These are phyloP conservation scores for Maconellicoccus hirsutus DNA, from an alignment of 1,140 invertebrate species.

Conservation along the genomic window DNA sequence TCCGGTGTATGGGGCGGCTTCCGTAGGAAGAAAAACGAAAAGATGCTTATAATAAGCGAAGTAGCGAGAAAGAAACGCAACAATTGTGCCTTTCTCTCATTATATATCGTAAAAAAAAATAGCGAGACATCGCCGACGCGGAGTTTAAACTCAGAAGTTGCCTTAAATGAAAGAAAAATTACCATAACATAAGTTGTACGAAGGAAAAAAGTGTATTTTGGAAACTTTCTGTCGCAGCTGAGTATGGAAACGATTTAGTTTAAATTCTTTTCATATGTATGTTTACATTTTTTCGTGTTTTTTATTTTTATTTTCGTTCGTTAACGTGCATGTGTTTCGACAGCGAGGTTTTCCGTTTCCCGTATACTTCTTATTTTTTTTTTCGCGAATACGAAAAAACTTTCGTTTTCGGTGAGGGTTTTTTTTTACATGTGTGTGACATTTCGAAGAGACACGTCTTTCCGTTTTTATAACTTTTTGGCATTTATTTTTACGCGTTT, in stretches of 20 bases:
- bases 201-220: not conserved
- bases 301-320: not conserved
- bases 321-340: constrained; percentile 2
- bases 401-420: not conserved
- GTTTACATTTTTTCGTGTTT: not conserved
- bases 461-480: not conserved
- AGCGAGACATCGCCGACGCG: not conserved
- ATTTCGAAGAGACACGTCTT: not conserved
- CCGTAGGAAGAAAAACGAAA: no score
- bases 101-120: not conserved
- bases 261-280: constrained; percentile 1
- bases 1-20: no score
- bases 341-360: not conserved
- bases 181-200: not conserved
- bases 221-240: not conserved
- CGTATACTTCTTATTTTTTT: not conserved
- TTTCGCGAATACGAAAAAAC: not conserved
- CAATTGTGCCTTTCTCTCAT: not conserved
- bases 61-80: not conserved
- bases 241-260: constrained; percentile 2
- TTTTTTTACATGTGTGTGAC: not conserved
- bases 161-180: constrained; percentile 9
- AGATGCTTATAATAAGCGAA: no score
- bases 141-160: not conserved
- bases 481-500: not conserved